Percentiles rank a stretch among this genome's conserved stretches.
Evolutionary conservation across 2,113 vertebrate species (phyloP).

Genomic region (Lota lota): DNA sequence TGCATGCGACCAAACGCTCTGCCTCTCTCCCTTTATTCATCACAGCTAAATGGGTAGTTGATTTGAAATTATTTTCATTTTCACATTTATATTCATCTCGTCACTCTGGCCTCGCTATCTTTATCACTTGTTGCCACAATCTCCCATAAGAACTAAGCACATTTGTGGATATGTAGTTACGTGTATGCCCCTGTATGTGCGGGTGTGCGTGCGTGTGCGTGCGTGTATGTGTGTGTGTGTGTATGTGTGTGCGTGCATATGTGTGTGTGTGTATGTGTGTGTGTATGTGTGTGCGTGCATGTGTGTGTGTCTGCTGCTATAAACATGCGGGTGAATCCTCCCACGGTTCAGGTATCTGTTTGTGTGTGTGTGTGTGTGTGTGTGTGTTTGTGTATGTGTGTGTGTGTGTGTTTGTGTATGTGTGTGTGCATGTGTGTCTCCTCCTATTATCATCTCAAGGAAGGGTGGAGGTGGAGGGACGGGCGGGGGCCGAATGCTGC

Average conservation of each 20-base stretch:
- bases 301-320: too few relatives aligned
- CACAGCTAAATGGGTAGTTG: neutral
- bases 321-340: too few relatives aligned
- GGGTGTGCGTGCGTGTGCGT: slow-evolving; percentile 24
- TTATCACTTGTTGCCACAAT: too few relatives aligned
- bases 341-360: too few relatives aligned
- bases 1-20: too few relatives aligned
- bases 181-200: neutral
- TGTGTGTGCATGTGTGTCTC: slow-evolving; percentile 44
- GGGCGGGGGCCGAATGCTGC: slow-evolving; percentile 29
- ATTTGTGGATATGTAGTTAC: too few relatives aligned
- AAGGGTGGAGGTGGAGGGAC: slow-evolving; percentile 2
- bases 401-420: slow-evolving; percentile 25
- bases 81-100: too few relatives aligned
- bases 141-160: too few relatives aligned
- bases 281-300: slow-evolving; percentile 10
- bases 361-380: slow-evolving; percentile 11
- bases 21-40: too few relatives aligned
- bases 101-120: too few relatives aligned
- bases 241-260: neutral
- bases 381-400: slow-evolving; percentile 16
- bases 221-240: slow-evolving; percentile 10
- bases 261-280: neutral
- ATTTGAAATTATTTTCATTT: slow-evolving; percentile 4
- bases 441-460: slow-evolving; percentile 52